Evolutionary conservation across 1,140 invertebrate species (phyloP).

Genomic region (Reticulitermes speratus): DNA sequence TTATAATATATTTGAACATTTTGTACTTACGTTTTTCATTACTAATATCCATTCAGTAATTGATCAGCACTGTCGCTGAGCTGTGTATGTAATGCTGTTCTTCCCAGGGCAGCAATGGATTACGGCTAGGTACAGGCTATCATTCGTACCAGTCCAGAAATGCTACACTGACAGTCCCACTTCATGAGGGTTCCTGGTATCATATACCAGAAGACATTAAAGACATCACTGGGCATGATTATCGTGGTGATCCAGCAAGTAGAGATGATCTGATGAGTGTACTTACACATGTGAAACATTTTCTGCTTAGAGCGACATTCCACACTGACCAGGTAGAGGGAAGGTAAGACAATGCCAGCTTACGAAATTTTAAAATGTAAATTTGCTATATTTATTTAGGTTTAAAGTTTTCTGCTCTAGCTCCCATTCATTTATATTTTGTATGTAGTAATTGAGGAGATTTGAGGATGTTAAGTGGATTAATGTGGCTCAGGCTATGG

Average conservation of each 20-base stretch:
- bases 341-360: slow-evolving; percentile 49
- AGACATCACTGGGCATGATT: slow-evolving; percentile 62
- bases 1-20: background rate
- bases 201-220: slow-evolving; percentile 60
- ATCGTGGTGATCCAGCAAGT: slow-evolving; percentile 62
- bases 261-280: slow-evolving; percentile 80
- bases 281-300: slow-evolving; percentile 72
- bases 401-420: no score
- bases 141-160: slow-evolving; percentile 59
- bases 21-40: background rate
- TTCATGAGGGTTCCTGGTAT: slow-evolving; percentile 76
- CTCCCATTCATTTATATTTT: no score
- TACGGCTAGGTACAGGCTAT: slow-evolving; percentile 71
- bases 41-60: background rate
- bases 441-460: no score
- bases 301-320: slow-evolving; percentile 88
- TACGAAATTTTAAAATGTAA: no score
- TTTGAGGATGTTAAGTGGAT: no score
- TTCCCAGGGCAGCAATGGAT: slow-evolving; percentile 60
- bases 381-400: no score
- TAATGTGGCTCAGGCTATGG: no score
- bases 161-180: slow-evolving; percentile 58
- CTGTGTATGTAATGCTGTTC: background rate
- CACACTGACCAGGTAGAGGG: slow-evolving; percentile 93
- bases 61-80: background rate